These are phyloP conservation scores for Oscheius myriophilus DNA, from an alignment of 2,888 invertebrate genomes.

Conservation along the genomic window DNA sequence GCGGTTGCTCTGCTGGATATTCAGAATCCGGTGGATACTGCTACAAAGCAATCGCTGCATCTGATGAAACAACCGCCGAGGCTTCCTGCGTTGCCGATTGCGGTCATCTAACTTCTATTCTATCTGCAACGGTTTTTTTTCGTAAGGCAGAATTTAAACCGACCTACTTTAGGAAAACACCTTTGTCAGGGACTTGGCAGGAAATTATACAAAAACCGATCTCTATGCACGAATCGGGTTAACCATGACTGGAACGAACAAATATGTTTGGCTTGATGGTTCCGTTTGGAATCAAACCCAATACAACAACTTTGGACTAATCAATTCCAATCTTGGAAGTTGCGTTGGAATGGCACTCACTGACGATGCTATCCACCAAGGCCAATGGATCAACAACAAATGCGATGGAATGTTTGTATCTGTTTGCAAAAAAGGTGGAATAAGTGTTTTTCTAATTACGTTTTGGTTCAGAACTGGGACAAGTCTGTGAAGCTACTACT, in stretches of 20 bases:
- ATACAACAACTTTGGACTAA: background rate
- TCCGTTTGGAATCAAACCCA: background rate
- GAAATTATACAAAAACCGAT: background rate
- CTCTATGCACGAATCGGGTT: constrained; percentile 14
- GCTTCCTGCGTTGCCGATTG: constrained; percentile 11
- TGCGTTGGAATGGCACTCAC: constrained; percentile 8
- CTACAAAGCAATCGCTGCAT: constrained; percentile 3
- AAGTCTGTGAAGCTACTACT: background rate
- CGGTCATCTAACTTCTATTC: constrained; percentile 6
- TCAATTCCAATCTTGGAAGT: background rate
- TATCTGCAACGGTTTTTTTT: background rate
- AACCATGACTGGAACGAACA: background rate
- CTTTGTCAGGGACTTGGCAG: background rate
- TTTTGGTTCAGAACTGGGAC: background rate
- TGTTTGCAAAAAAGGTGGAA: constrained; percentile 9
- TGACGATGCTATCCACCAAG: background rate
- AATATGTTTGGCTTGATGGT: constrained; percentile 11
- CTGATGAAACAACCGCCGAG: constrained; percentile 12
- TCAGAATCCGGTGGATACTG: background rate
- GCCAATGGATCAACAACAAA: constrained; percentile 5
- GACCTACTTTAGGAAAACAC: constrained; percentile 2
- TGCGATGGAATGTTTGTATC: background rate
- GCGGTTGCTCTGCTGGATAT: constrained; percentile 2
- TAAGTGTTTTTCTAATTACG: background rate
- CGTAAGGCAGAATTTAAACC: background rate